Conservation (phyloP, 37 sponge, comb jelly and placozoan species). For the Sycon ciliatum region DNA sequence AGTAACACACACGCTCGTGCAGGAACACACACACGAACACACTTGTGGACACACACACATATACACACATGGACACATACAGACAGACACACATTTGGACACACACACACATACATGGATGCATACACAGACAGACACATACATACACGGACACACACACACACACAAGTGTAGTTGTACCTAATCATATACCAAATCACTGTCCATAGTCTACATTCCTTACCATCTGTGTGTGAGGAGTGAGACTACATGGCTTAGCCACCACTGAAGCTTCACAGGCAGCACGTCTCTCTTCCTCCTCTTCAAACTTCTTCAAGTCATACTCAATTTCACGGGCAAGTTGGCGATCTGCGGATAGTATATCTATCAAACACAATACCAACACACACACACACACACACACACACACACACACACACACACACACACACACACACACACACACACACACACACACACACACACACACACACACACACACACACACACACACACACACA, state of each 20-base stretch:
- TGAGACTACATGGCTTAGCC: no score
- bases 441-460: slow-evolving; percentile 19
- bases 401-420: not conserved
- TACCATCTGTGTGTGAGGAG: no score
- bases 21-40: slow-evolving; percentile 27
- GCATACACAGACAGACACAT: not conserved
- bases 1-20: not conserved
- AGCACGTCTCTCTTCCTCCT: slow-evolving; percentile 62
- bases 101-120: slow-evolving; percentile 26
- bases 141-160: slow-evolving; percentile 13
- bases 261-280: no score
- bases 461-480: slow-evolving; percentile 36
- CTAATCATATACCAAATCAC: no score
- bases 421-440: slow-evolving; percentile 11
- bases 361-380: slow-evolving; percentile 18
- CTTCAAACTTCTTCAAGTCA: slow-evolving; percentile 72
- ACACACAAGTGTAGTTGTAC: no score
- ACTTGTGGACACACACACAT: no score
- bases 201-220: no score
- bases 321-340: slow-evolving; percentile 75
- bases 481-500: slow-evolving; percentile 14
- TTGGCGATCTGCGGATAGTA: slow-evolving; percentile 59
- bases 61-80: no score
- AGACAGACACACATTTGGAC: slow-evolving; percentile 20
- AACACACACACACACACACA: not conserved